Evolutionary conservation across 2,797 vertebrate species (phyloP).

Genomic region (Falco columbarius): DNA sequence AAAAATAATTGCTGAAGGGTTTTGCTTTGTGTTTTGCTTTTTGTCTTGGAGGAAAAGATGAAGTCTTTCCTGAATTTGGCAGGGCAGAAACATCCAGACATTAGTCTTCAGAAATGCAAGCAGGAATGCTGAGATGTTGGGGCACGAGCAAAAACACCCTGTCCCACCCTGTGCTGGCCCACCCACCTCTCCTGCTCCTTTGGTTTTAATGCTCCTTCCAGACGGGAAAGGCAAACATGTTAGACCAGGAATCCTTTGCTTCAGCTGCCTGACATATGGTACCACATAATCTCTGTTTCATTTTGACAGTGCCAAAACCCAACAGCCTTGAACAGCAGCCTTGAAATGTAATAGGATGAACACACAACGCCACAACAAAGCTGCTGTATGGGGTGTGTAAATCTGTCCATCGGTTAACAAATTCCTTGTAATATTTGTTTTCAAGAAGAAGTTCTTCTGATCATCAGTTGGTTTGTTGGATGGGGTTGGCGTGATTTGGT

Average conservation of each 20-base stretch:
- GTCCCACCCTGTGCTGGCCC: not conserved
- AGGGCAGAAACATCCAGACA: not conserved
- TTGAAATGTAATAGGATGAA: conserved; percentile 34
- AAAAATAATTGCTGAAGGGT: conserved; percentile 60
- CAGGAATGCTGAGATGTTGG: not conserved
- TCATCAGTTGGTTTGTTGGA: not conserved
- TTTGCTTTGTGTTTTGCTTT: not conserved
- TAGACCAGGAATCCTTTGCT: conserved; percentile 15
- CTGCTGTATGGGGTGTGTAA: not conserved
- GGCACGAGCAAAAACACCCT: not conserved
- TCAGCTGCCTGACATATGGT: conserved; percentile 63
- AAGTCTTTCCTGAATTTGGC: not conserved
- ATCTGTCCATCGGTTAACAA: conserved; percentile 31
- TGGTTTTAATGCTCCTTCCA: not conserved
- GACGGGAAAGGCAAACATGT: not conserved
- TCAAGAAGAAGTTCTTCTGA: not conserved
- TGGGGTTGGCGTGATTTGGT: not conserved
- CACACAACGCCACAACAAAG: conserved; percentile 27
- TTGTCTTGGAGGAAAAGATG: not conserved
- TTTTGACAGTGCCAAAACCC: conserved; percentile 46
- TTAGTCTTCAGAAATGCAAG: not conserved
- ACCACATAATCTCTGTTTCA: conserved; percentile 24
- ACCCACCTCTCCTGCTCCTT: not conserved
- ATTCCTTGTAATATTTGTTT: not conserved
- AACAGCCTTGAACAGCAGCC: conserved; percentile 46